These are phyloP conservation scores for Amazonetta brasiliensis DNA, from an alignment of 2,797 vertebrate genomes.

Conservation along the genomic window DNA sequence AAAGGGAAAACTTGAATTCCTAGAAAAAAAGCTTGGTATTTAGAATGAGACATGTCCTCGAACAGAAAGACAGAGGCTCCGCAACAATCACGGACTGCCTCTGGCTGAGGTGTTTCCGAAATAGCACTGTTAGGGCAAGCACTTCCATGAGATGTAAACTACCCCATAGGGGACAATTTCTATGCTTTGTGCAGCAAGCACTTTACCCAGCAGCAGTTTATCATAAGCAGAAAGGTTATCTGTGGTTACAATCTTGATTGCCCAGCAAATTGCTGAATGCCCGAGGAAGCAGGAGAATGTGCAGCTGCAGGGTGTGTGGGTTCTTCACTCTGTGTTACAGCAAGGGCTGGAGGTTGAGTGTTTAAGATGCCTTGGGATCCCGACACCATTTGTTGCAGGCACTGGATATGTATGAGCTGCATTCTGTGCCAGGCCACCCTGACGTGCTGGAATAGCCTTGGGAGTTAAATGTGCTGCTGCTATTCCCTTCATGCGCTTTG, in stretches of 20 bases:
- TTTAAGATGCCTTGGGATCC: not conserved
- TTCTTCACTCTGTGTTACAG: not conserved
- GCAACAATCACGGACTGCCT: not conserved
- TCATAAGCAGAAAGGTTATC: slow-evolving; percentile 15
- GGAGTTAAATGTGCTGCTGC: not conserved
- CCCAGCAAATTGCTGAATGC: slow-evolving; percentile 38
- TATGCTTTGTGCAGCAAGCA: not conserved
- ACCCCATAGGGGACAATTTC: not conserved
- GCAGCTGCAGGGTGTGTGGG: slow-evolving; percentile 25
- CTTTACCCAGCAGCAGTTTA: not conserved
- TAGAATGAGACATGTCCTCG: not conserved
- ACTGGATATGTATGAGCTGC: not conserved
- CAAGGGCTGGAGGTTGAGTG: not conserved
- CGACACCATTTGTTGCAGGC: not conserved
- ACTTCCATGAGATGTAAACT: not conserved
- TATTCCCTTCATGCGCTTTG: not conserved
- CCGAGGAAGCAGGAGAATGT: slow-evolving; percentile 29
- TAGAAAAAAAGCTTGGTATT: not conserved
- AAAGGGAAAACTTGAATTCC: slow-evolving; percentile 7
- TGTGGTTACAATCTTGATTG: slow-evolving; percentile 23
- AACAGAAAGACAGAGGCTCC: not conserved
- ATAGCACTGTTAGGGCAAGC: not conserved
- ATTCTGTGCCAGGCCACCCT: not conserved
- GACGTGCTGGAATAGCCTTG: not conserved
- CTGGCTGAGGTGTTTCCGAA: not conserved